Percentiles rank a stretch among this genome's conserved stretches.
phyloP scores from a whole-genome alignment of 2,888 invertebrate genomes.

The Melangyna quadrimaculata region DNA sequence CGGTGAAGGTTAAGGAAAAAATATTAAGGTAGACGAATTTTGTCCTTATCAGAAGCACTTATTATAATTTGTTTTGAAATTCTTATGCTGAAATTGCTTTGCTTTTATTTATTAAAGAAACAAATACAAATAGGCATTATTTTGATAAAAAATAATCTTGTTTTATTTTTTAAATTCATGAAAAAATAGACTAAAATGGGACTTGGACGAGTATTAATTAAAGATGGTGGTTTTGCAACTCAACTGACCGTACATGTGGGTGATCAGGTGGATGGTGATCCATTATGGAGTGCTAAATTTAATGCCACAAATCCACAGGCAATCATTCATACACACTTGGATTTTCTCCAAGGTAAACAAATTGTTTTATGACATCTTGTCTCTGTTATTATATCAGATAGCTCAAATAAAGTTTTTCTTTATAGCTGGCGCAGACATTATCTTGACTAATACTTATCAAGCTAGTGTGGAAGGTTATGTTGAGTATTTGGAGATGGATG shows the following conservation, averaged over 20 bases:
- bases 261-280: conserved; percentile 90
- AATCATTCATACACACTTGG: conserved; percentile 90
- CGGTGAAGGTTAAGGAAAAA: neutral
- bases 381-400: neutral
- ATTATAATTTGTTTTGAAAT: neutral
- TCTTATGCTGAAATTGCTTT: neutral
- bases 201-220: conserved; percentile 81
- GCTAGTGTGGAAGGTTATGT: conserved; percentile 90
- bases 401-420: conserved; percentile 1
- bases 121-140: neutral
- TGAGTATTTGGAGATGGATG: conserved; percentile 86
- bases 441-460: conserved; percentile 95
- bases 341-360: conserved; percentile 87
- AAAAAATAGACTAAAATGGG: conserved; percentile 73
- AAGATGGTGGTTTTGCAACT: conserved; percentile 91
- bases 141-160: neutral
- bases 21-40: neutral
- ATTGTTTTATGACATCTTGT: neutral
- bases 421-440: conserved; percentile 91
- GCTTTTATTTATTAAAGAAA: neutral
- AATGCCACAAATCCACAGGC: conserved; percentile 90
- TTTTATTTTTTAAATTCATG: conserved; percentile 14
- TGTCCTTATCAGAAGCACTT: neutral
- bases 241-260: conserved; percentile 90
- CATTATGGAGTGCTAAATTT: conserved; percentile 93